Percentiles rank a stretch among this genome's conserved stretches.
These are phyloP conservation scores for Melanotaenia parkinsoni DNA, from an alignment of 2,797 vertebrate genomes.

Conservation along the genomic window DNA sequence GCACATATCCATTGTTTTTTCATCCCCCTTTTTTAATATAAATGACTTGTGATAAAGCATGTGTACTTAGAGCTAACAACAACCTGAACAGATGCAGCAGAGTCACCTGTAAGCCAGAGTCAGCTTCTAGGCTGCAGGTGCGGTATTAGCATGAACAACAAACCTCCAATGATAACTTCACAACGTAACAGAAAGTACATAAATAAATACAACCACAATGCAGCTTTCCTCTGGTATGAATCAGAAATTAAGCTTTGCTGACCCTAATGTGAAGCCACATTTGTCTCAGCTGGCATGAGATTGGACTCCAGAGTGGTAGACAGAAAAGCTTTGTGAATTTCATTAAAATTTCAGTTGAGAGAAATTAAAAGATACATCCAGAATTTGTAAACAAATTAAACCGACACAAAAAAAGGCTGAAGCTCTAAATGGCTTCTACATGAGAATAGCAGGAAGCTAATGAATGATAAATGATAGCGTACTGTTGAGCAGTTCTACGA, in stretches of 20 bases:
- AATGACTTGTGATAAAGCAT: neutral
- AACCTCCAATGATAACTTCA: neutral
- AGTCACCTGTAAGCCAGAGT: constrained; percentile 7
- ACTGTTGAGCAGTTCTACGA: neutral
- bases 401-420: neutral
- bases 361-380: neutral
- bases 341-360: neutral
- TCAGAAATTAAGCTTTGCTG: neutral
- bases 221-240: neutral
- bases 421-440: neutral
- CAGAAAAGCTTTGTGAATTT: constrained; percentile 13
- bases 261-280: constrained; percentile 7
- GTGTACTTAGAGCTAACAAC: constrained; percentile 11
- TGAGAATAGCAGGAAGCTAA: neutral
- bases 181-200: no score
- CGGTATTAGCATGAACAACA: constrained; percentile 5
- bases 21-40: neutral
- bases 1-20: neutral
- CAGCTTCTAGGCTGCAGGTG: constrained; percentile 19
- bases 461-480: neutral
- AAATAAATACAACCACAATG: no score
- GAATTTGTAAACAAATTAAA: neutral
- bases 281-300: neutral
- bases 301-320: neutral
- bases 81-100: constrained; percentile 22